Percentiles rank a stretch among this genome's conserved stretches.
Evolutionary conservation across 2,113 vertebrate species (phyloP).

Genomic region (sheep (Ovis aries)): DNA sequence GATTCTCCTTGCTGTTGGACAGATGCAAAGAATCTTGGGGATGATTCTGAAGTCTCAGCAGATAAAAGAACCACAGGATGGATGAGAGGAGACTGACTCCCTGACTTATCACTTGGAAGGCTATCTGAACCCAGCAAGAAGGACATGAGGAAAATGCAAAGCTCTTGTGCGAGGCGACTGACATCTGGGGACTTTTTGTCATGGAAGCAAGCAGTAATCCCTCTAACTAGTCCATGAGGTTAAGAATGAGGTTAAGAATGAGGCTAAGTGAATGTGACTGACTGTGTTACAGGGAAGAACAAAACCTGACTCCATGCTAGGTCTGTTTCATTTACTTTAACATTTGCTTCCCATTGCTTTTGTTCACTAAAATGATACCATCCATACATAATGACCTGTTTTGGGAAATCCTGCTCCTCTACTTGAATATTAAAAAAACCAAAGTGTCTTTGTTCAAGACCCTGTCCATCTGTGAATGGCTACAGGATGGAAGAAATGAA

Average conservation of each 20-base stretch:
- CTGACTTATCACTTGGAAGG: background rate
- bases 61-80: background rate
- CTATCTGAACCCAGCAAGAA: background rate
- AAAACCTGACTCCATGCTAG: background rate
- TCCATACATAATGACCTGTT: background rate
- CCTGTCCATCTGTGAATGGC: background rate
- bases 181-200: background rate
- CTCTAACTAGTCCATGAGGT: background rate
- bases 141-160: background rate
- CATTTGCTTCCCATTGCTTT: background rate
- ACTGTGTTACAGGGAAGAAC: background rate
- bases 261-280: background rate
- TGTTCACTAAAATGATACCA: background rate
- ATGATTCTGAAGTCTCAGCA: background rate
- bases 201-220: too few species aligned
- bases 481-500: background rate
- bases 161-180: accelerated
- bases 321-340: background rate
- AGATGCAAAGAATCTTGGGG: background rate
- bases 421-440: background rate
- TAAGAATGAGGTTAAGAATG: background rate
- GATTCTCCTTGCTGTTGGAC: background rate
- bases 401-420: background rate
- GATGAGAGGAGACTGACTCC: background rate
- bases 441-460: background rate